Conservation (phyloP, 2,888 invertebrate genomes). For the Pachycephus smyrnensis region DNA sequence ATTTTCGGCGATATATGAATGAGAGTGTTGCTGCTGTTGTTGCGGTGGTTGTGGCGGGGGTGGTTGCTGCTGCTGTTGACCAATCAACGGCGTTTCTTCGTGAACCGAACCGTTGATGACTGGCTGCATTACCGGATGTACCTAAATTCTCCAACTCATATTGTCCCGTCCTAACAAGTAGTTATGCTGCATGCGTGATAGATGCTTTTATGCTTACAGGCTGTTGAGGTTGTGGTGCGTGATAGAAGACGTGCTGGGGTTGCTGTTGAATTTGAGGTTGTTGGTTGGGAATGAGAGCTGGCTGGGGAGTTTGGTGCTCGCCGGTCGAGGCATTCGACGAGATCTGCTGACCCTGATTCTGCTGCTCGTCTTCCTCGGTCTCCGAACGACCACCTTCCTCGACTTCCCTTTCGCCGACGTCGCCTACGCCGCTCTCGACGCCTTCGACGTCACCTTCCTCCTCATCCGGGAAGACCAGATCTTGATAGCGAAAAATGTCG, state of each 20-base stretch:
- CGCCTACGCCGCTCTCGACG: slow-evolving; percentile 52
- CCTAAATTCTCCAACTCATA: slow-evolving; percentile 34
- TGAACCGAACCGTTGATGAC: slow-evolving; percentile 64
- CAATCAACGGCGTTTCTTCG: slow-evolving; percentile 59
- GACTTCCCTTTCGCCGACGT: slow-evolving; percentile 64
- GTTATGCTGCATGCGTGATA: background rate
- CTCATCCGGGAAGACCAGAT: slow-evolving; percentile 61
- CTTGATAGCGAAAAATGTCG: slow-evolving; percentile 98
- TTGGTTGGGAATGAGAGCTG: slow-evolving; percentile 33
- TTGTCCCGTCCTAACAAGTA: background rate
- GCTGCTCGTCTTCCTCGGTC: slow-evolving; percentile 74
- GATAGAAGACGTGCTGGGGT: slow-evolving; percentile 48
- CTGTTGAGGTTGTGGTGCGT: slow-evolving; percentile 50
- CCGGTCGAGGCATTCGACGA: slow-evolving; percentile 40
- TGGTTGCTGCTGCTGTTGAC: slow-evolving; percentile 42
- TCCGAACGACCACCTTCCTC: slow-evolving; percentile 77
- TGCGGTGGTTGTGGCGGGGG: slow-evolving; percentile 40
- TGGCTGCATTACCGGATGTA: slow-evolving; percentile 58
- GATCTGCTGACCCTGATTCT: slow-evolving; percentile 54
- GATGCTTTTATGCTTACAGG: slow-evolving; percentile 35
- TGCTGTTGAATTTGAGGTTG: slow-evolving; percentile 40
- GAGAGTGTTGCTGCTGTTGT: slow-evolving; percentile 46
- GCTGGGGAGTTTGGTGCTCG: slow-evolving; percentile 44
- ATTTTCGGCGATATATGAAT: slow-evolving; percentile 52
- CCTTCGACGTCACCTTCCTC: slow-evolving; percentile 58